phyloP scores from a whole-genome alignment of 2,113 vertebrate species.

The Pogona vitticeps region DNA sequence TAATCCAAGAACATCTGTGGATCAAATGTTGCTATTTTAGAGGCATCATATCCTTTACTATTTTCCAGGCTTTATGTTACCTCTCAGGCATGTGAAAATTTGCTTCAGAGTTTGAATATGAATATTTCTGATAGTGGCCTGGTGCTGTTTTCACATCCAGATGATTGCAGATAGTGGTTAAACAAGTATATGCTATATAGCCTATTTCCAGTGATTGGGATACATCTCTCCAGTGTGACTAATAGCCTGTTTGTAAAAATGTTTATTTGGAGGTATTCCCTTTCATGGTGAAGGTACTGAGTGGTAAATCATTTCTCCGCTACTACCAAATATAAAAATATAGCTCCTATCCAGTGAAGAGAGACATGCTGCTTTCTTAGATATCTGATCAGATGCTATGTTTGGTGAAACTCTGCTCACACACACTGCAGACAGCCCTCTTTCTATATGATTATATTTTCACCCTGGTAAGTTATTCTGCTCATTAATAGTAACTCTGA shows the following conservation, averaged over 20 bases:
- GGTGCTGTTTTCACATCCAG: not conserved
- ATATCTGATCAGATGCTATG: not conserved
- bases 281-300: not conserved
- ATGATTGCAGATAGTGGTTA: not conserved
- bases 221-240: not conserved
- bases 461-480: not conserved
- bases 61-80: not conserved
- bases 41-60: not conserved
- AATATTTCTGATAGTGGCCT: not conserved
- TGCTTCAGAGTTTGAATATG: not conserved
- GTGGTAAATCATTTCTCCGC: no score
- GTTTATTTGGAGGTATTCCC: not conserved
- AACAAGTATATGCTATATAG: not conserved
- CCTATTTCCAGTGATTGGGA: not conserved
- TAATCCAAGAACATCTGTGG: not conserved
- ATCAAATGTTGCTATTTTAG: not conserved
- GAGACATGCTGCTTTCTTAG: not conserved
- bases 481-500: not conserved
- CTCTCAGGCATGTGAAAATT: not conserved
- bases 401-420: not conserved
- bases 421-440: not conserved
- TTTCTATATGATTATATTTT: not conserved
- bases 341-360: not conserved
- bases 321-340: not conserved
- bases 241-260: not conserved